Percentiles rank a stretch among this genome's conserved stretches.
Evolutionary conservation across 1,140 invertebrate species (phyloP).

Genomic region (Saccostrea echinata): DNA sequence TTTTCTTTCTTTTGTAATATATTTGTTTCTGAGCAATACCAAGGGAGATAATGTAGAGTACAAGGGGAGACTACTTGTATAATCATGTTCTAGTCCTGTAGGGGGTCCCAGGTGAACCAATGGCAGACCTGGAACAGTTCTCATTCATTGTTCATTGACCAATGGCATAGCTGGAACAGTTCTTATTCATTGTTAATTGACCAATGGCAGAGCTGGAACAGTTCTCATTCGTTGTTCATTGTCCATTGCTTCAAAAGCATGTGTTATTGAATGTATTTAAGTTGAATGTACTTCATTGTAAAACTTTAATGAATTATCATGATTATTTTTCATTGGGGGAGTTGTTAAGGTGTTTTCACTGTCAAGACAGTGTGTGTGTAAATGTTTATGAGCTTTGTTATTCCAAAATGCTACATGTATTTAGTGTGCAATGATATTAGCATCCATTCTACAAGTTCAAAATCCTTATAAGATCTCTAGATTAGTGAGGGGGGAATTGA

Average conservation of each 20-base stretch:
- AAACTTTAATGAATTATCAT: background rate
- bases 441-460: background rate
- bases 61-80: no score
- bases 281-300: background rate
- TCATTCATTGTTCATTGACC: no score
- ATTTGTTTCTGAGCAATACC: background rate
- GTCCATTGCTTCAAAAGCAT: slow-evolving; percentile 1
- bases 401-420: background rate
- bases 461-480: background rate
- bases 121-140: background rate
- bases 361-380: background rate
- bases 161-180: background rate
- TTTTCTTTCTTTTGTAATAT: background rate
- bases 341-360: background rate
- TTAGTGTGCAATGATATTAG: background rate
- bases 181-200: no score
- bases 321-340: background rate
- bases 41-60: background rate
- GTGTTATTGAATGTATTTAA: background rate
- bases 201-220: background rate
- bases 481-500: background rate
- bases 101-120: background rate
- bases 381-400: background rate
- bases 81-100: background rate
- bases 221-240: background rate